phyloP scores from a whole-genome alignment of 1,140 invertebrate genomes.

The Arctopsyche grandis region DNA sequence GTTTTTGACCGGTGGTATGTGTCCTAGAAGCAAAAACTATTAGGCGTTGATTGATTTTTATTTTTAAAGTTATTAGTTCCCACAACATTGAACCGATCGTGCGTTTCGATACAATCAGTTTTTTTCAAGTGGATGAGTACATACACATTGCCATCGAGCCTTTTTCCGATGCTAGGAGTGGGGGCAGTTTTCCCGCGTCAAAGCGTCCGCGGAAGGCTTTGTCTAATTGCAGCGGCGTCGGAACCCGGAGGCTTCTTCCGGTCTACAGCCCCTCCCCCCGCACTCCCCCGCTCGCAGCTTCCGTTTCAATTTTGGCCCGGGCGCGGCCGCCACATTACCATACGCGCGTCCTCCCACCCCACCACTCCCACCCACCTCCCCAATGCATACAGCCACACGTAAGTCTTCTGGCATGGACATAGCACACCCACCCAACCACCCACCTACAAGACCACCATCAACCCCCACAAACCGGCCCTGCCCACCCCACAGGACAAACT shows the following conservation, averaged over 20 bases:
- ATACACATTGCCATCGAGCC: neutral
- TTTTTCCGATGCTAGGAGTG: neutral
- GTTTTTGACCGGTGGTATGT: no score
- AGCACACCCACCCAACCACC: slow-evolving; percentile 16
- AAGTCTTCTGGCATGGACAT: slow-evolving; percentile 55
- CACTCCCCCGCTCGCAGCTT: neutral
- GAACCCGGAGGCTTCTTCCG: neutral
- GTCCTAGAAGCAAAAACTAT: no score
- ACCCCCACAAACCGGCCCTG: neutral
- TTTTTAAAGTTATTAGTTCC: no score
- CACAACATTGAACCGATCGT: no score
- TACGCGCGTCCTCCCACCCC: slow-evolving; percentile 27
- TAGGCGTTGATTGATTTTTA: no score
- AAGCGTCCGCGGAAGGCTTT: neutral
- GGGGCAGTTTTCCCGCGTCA: neutral
- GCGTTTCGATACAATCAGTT: no score
- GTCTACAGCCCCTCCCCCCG: neutral
- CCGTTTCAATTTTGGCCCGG: slow-evolving; percentile 40
- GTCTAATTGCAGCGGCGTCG: slow-evolving; percentile 19
- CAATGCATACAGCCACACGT: slow-evolving; percentile 45
- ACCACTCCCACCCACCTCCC: neutral
- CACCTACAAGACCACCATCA: slow-evolving; percentile 4
- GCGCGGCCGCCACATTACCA: slow-evolving; percentile 30
- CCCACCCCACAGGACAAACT: slow-evolving; percentile 45
- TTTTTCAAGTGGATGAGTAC: neutral